Base-by-base conservation (phyloP, 2,113 vertebrate genomes). In the Gallinago media region DNA sequence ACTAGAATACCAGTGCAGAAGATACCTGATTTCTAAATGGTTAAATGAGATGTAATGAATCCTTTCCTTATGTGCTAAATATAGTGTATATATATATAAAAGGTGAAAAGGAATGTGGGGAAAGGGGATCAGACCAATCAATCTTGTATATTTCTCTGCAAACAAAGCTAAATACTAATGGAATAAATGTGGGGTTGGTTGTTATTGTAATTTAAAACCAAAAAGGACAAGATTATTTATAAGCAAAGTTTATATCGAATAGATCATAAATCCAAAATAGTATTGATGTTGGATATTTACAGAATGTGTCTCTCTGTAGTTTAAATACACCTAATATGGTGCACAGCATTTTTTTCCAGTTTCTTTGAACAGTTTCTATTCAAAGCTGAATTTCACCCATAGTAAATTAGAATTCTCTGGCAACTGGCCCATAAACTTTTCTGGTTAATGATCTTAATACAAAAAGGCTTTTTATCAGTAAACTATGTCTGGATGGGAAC, bases 401-500 rank as follows among this genome's bases (percentile, higher is more conserved):
- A 87, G 61, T 89, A 95, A 96, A 92, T 71, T 61, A 88, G 62
- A 92, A 92, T 85, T 86, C 56, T 80, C 77, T 94, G 94, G 89
- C 88, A 95, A 86, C 29, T 36, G 0, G 82, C 92, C 92, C 56
- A 59, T 84, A 95, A 94, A 91, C 87, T 88, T 84, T 93, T 88
- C 91, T 96, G 66, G 75, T 59, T 72, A 59, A 86, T 94, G 78
- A 94, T 78, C 34, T 61, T 95, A 94, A 89, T 74, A 49, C 73
- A 92, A 88, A 93, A 95, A 88, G 65, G 90, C 42, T 89, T 96
- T 88, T 66, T 97, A 96, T 89, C 74, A 67, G 68, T 94, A 89
- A 93, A 94, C 49, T 68, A 63, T 83, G 79, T 89, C 59, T 92
- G 88, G 76, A 56, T 66, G 21, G 50, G 66, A 92, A 91, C 86